A percentile compares a stretch with the other conserved stretches of the same genome.
phyloP scores from a whole-genome alignment of 2,113 vertebrate species.

The Poeciliopsis prolifica region DNA sequence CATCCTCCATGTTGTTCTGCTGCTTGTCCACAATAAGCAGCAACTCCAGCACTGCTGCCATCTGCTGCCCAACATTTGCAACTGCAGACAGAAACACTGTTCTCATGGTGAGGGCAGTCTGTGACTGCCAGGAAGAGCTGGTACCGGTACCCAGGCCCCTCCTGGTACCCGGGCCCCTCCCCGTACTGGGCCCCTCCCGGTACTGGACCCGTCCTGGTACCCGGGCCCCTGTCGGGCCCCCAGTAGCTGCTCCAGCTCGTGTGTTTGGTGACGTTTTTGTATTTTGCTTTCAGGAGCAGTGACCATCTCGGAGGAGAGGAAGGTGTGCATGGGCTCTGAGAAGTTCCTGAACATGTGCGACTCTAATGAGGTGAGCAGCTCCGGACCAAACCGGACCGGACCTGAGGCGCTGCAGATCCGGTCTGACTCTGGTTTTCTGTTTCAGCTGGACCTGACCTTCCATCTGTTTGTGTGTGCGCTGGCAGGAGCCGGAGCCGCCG shows the following conservation, averaged over 20 bases:
- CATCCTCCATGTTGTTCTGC: constrained; percentile 36
- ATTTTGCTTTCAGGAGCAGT: constrained; percentile 84
- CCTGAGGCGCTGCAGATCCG: not conserved
- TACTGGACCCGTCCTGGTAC: too few species aligned
- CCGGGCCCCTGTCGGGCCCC: too few species aligned
- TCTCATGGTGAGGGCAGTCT: not conserved
- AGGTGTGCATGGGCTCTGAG: constrained; percentile 89
- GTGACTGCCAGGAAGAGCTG: not conserved
- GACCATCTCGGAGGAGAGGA: constrained; percentile 90
- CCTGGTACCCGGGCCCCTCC: too few species aligned
- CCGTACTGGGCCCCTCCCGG: too few species aligned
- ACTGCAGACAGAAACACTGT: not conserved
- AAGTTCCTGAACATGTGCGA: constrained; percentile 95
- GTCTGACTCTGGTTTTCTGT: constrained; percentile 19
- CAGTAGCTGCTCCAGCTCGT: not conserved
- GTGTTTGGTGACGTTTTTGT: not conserved
- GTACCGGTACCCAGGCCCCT: too few species aligned
- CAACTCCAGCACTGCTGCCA: constrained; percentile 16
- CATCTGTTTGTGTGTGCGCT: constrained; percentile 97
- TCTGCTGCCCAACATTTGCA: constrained; percentile 2
- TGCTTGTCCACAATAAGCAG: constrained; percentile 5
- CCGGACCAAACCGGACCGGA: too few species aligned
- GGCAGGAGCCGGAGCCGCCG: constrained; percentile 95
- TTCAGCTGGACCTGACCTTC: constrained; percentile 97
- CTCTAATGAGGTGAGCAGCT: constrained; percentile 90